phyloP scores from a whole-genome alignment of 1,140 invertebrate genomes.

The Amyelois transitella region DNA sequence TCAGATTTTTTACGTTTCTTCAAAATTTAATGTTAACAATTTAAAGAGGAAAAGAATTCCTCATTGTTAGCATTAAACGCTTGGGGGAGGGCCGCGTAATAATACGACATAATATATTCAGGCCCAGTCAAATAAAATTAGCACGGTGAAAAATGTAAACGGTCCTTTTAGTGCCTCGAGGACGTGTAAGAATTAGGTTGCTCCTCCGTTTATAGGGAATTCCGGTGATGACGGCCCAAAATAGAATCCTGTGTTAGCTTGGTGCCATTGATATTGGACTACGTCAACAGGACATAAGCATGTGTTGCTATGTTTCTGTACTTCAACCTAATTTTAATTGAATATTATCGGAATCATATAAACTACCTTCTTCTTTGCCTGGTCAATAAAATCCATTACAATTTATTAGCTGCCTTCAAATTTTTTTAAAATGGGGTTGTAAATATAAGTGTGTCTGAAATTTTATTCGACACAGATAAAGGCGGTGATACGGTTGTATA shows the following conservation, averaged over 20 bases:
- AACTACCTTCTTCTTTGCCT: too few relatives aligned
- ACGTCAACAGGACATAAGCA: too few relatives aligned
- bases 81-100: constrained; percentile 54
- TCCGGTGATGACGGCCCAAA: background rate
- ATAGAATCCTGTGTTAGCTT: background rate
- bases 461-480: too few relatives aligned
- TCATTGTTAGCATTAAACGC: constrained; percentile 67
- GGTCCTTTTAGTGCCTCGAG: constrained; percentile 57
- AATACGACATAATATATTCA: constrained; percentile 72
- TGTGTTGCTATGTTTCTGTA: too few relatives aligned
- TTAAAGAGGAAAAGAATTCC: constrained; percentile 56
- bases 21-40: constrained; percentile 64
- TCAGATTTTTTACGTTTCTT: constrained; percentile 53
- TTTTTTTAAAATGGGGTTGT: too few relatives aligned
- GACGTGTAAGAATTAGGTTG: constrained; percentile 65
- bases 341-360: too few relatives aligned
- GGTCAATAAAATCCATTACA: too few relatives aligned
- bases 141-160: constrained; percentile 73
- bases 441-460: too few relatives aligned
- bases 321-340: too few relatives aligned
- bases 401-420: too few relatives aligned
- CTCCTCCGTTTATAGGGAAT: constrained; percentile 23
- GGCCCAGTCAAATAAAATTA: constrained; percentile 72
- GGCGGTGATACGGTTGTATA: too few relatives aligned
- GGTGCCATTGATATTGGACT: background rate